phyloP scores from a whole-genome alignment of 2,113 vertebrate genomes.

The Oreochromis tanganicae region DNA sequence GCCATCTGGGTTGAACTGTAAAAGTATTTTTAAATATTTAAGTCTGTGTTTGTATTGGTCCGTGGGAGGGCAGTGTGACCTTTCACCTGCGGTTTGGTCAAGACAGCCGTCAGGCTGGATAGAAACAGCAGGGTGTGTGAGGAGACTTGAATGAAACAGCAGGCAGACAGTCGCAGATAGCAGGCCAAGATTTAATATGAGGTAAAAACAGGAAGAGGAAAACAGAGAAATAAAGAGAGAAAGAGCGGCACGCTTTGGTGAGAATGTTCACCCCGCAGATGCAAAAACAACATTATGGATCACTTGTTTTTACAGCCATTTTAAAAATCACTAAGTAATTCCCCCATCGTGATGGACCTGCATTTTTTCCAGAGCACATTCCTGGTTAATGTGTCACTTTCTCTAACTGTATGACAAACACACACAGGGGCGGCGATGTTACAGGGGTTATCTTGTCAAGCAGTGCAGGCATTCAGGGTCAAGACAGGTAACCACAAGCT shows the following conservation, averaged over 20 bases:
- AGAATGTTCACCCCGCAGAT: constrained; percentile 13
- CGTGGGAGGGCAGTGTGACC: neutral
- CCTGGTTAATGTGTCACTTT: constrained; percentile 36
- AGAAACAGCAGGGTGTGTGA: neutral
- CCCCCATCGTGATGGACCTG: constrained; percentile 3
- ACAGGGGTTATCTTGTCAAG: constrained; percentile 47
- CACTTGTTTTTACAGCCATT: constrained; percentile 40
- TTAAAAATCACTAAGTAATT: constrained; percentile 32
- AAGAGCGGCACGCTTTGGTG: neutral
- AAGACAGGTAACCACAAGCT: neutral
- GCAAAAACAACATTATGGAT: constrained; percentile 32
- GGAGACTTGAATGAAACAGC: neutral
- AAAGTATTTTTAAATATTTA: neutral
- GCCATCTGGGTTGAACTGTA: neutral
- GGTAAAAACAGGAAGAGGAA: neutral
- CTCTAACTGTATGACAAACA: constrained; percentile 1
- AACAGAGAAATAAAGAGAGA: neutral
- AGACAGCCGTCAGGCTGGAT: neutral
- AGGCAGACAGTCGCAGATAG: neutral
- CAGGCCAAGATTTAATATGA: neutral
- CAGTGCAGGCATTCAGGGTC: constrained; percentile 2
- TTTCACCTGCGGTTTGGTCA: constrained; percentile 15
- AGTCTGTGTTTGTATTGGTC: neutral
- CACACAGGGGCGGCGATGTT: neutral
- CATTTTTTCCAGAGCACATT: constrained; percentile 30